A percentile compares a stretch with the other conserved stretches of the same genome.
Conservation (phyloP, 2,113 vertebrate genomes). For the Romanogobio albipinnatus region DNA sequence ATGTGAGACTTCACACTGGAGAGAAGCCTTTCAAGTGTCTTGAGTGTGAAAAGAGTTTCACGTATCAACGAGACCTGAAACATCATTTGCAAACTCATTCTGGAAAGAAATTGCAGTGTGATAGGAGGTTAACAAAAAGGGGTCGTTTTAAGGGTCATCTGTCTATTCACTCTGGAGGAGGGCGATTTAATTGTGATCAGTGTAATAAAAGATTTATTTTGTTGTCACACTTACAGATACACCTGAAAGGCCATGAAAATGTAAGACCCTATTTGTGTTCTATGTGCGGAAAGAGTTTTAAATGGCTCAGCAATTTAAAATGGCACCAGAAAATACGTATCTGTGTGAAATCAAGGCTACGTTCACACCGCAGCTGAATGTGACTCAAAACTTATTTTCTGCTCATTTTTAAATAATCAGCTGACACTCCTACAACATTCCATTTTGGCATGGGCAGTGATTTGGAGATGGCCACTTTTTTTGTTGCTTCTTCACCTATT, state of each 20-base stretch:
- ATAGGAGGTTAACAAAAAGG: not conserved
- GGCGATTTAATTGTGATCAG: not conserved
- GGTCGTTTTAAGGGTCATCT: no score
- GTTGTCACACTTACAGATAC: not conserved
- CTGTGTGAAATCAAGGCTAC: no score
- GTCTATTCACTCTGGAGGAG: no score
- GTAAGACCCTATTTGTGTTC: not conserved
- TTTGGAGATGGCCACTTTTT: no score
- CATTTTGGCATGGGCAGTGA: no score
- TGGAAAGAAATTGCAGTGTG: not conserved
- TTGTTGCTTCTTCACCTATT: no score
- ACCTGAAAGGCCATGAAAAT: not conserved
- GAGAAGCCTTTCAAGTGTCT: not conserved
- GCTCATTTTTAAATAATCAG: no score
- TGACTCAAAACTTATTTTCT: no score
- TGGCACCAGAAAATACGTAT: no score
- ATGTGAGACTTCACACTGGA: not conserved
- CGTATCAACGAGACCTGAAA: not conserved
- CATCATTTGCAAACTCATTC: not conserved
- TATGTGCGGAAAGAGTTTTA: not conserved
- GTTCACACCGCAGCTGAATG: no score
- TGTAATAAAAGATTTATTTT: not conserved
- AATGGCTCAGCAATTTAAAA: no score
- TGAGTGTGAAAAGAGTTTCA: not conserved
- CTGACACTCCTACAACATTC: no score